Evolutionary conservation across 2,888 invertebrate genomes (phyloP).

Genomic region (Adela reaumurella): DNA sequence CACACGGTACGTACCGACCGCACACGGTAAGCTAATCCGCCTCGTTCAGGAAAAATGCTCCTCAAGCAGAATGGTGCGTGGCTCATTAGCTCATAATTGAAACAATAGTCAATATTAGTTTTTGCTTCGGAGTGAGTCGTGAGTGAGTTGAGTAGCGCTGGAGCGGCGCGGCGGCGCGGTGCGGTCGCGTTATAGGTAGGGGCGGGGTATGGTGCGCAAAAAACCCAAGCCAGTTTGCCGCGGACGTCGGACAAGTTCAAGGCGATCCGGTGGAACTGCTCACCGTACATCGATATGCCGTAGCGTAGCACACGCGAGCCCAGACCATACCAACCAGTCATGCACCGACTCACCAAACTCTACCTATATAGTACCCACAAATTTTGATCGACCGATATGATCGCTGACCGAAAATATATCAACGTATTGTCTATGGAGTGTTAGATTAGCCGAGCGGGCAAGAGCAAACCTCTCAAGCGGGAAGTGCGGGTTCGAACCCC

Average conservation of each 20-base stretch:
- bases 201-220: not conserved
- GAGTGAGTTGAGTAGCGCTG: not conserved
- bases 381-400: too few species aligned
- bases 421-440: too few species aligned
- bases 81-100: not conserved
- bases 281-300: not conserved
- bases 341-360: too few species aligned
- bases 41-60: too few species aligned
- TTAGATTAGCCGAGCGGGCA: too few species aligned
- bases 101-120: not conserved
- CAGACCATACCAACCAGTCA: not conserved
- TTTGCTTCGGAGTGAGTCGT: not conserved
- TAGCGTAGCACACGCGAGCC: slow-evolving; percentile 5
- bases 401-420: too few species aligned
- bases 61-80: too few species aligned
- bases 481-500: too few species aligned
- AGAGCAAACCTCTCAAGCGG: too few species aligned
- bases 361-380: too few species aligned
- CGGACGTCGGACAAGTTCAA: not conserved
- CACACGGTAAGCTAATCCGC: too few species aligned
- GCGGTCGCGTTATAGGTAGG: not conserved
- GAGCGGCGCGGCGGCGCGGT: not conserved
- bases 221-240: not conserved
- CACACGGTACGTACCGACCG: too few species aligned
- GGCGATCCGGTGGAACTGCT: not conserved